A percentile compares a stretch with the other conserved stretches of the same genome.
Evolutionary conservation across 2,797 vertebrate genomes (phyloP).

Genomic region (Micrastur ruficollis): DNA sequence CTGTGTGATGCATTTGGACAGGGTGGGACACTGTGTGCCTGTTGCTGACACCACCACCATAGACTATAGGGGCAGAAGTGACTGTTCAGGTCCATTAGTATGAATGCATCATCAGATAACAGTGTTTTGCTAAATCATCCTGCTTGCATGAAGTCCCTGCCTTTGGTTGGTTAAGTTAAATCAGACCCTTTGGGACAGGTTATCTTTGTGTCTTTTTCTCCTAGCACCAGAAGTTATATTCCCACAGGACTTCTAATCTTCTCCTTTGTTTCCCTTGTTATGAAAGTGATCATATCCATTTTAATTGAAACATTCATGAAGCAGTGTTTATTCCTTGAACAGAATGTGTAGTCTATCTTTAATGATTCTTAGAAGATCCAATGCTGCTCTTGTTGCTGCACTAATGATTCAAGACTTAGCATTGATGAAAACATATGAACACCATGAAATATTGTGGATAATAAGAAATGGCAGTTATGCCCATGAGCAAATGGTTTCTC

Average conservation of each 20-base stretch:
- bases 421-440: not conserved
- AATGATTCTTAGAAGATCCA: not conserved
- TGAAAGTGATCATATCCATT: slow-evolving; percentile 1
- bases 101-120: not conserved
- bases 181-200: not conserved
- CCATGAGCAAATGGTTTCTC: not conserved
- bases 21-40: not conserved
- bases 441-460: not conserved
- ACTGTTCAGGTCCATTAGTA: not conserved
- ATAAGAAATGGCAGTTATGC: not conserved
- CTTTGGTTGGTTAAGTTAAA: not conserved
- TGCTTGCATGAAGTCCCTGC: not conserved
- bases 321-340: slow-evolving; percentile 11
- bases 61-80: not conserved
- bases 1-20: not conserved
- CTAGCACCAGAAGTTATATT: not conserved
- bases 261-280: not conserved
- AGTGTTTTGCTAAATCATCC: not conserved
- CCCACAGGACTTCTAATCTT: not conserved
- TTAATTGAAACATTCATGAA: slow-evolving; percentile 31
- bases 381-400: not conserved
- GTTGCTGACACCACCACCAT: not conserved
- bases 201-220: not conserved
- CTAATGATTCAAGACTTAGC: not conserved
- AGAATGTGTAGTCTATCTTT: not conserved